These are phyloP conservation scores for Euplagia quadripunctaria DNA, from an alignment of 2,888 invertebrate genomes.

Conservation along the genomic window DNA sequence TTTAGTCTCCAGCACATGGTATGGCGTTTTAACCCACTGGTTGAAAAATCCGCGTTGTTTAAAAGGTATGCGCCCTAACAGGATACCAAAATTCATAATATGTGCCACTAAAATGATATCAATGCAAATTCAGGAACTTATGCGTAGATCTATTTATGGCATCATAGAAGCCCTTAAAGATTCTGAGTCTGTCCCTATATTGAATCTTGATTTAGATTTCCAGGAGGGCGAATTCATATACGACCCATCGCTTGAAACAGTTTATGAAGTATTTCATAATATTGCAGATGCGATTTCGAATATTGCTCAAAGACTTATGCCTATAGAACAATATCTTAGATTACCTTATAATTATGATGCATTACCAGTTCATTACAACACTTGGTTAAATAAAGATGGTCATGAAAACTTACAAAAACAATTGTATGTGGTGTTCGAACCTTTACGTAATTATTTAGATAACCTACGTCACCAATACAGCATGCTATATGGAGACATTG, in stretches of 20 bases:
- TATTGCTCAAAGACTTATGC: conserved; percentile 88
- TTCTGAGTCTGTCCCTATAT: conserved; percentile 87
- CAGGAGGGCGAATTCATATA: conserved; percentile 84
- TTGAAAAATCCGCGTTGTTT: conserved; percentile 82
- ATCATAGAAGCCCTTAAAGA: conserved; percentile 87
- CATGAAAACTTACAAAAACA: conserved; percentile 84
- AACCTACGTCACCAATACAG: conserved; percentile 85
- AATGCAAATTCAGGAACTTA: conserved; percentile 89
- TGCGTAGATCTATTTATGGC: conserved; percentile 89
- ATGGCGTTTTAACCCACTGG: conserved; percentile 77
- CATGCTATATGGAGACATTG: conserved; percentile 85
- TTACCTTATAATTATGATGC: conserved; percentile 78
- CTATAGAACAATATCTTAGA: conserved; percentile 85
- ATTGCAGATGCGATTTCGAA: conserved; percentile 87
- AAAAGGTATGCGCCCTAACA: conserved; percentile 74
- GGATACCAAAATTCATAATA: conserved; percentile 73
- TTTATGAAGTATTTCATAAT: conserved; percentile 86
- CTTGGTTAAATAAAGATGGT: conserved; percentile 85
- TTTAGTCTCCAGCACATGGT: conserved; percentile 81
- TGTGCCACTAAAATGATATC: conserved; percentile 83
- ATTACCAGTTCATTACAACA: conserved; percentile 87
- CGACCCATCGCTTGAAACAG: conserved; percentile 86
- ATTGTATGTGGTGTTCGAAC: conserved; percentile 85
- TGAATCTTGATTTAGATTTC: conserved; percentile 88
- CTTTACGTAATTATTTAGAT: conserved; percentile 87